Evolutionary conservation across 1,140 invertebrate species (phyloP), one percentile per base, ranked within the genome.

Genomic region (Drosophila jambulina): DNA sequence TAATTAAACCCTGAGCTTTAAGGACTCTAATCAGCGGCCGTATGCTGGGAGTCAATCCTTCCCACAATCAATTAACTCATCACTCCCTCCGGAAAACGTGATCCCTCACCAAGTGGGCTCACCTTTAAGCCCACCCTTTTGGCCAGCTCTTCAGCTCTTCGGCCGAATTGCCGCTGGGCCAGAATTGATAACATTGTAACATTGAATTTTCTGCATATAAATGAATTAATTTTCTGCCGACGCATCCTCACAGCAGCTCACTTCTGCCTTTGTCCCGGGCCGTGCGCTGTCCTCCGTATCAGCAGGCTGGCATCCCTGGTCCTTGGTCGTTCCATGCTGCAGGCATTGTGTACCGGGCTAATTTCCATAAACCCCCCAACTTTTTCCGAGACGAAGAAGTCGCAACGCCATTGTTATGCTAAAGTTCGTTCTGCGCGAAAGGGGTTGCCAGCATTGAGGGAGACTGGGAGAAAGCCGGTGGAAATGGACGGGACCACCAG

Each of bases 191-290:
- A 91, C 88, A 88, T 88, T 84, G 83, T 87, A 84, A 84, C 88
- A 88, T 83, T 82, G 77, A 87, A 90, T 91, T 85, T 91, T 82
- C 82, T 88, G 88, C 88, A 91, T 91, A 91, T 91, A 91, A 91
- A 91, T 91, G 88, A 90, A 91, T 91, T 91, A 91, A 91, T 91
- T 91, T 91, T 71, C 80, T 69, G 49, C 69, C 78, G 34, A 70
- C 56, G 77, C 58, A 76, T 76, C 42, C 61, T 75, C n/a, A n/a
- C n/a, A 29, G 6, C 42, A 43, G 27, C 67, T 69, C 61, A 29
- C 45, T 12, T n/a, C 25, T 13, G 32, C 45, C 36, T 38, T 54
- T 68, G 46, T 69, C 53, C 62, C 43, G 62, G 32, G 25, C 40
- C 43, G 54, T 48, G 25, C 8, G 34, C 25, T 63, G 61, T 59